phyloP scores from a whole-genome alignment of 2,797 vertebrate species.

The Gambelia wislizenii region DNA sequence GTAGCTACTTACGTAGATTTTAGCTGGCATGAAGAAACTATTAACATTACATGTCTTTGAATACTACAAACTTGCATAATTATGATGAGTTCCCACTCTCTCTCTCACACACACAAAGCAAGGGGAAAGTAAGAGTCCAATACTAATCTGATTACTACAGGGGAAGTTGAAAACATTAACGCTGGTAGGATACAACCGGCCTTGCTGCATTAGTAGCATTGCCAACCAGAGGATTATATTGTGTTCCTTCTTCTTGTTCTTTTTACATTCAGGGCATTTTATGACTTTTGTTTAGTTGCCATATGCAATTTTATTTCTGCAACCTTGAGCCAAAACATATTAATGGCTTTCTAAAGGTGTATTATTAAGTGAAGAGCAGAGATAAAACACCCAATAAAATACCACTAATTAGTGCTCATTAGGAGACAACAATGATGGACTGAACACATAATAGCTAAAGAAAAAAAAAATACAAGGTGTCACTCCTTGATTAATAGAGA shows the following conservation, averaged over 20 bases:
- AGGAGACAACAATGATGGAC: conserved; percentile 45
- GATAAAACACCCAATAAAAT: conserved; percentile 60
- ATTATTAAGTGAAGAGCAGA: conserved; percentile 45
- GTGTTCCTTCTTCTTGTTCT: background rate
- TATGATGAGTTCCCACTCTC: conserved; percentile 9
- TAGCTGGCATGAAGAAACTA: conserved; percentile 32
- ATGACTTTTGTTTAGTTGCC: conserved; percentile 22
- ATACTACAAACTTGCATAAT: conserved; percentile 39
- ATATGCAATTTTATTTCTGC: conserved; percentile 42
- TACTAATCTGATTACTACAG: conserved; percentile 34
- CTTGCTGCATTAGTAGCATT: conserved; percentile 28
- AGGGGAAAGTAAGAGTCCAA: conserved; percentile 16
- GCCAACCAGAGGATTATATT: conserved; percentile 30
- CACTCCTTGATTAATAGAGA: conserved; percentile 43
- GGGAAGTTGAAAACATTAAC: conserved; percentile 21
- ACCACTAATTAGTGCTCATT: conserved; percentile 52
- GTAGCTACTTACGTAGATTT: conserved; percentile 70
- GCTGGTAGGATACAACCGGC: conserved; percentile 9
- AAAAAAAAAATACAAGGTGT: conserved; percentile 33
- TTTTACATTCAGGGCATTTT: conserved; percentile 48
- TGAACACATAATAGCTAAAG: conserved; percentile 40
- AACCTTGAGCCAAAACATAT: conserved; percentile 51
- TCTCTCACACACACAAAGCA: conserved; percentile 12
- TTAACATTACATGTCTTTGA: conserved; percentile 43
- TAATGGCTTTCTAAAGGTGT: conserved; percentile 54